Evolutionary conservation across 2,888 invertebrate species (phyloP).

Genomic region (Yponomeuta evonymella): DNA sequence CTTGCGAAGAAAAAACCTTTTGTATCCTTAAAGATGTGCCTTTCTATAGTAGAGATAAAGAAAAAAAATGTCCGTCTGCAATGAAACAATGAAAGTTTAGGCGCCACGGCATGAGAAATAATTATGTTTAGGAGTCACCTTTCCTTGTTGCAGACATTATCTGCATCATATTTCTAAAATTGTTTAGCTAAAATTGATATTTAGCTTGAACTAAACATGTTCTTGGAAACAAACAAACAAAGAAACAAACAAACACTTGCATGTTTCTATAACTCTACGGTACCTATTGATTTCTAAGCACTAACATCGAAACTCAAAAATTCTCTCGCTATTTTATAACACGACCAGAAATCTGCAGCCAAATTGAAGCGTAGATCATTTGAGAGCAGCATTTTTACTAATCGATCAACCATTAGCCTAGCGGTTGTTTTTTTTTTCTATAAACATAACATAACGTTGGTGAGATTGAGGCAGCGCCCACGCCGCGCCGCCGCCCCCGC

Average conservation of each 20-base stretch:
- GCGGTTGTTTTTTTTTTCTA: not conserved
- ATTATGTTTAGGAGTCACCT: not conserved
- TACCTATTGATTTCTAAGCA: too few species aligned
- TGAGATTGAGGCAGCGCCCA: not conserved
- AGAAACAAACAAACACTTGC: too few species aligned
- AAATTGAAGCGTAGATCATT: not conserved
- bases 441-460: not conserved
- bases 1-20: constrained; percentile 35
- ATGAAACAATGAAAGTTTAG: constrained; percentile 9
- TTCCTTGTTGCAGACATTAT: not conserved
- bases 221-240: too few species aligned
- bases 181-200: too few species aligned
- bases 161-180: not conserved
- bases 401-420: not conserved
- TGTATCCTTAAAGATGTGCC: constrained; percentile 9
- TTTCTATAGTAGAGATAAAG: constrained; percentile 7
- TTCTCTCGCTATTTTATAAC: not conserved
- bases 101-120: not conserved
- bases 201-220: too few species aligned
- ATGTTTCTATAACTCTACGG: too few species aligned
- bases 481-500: not conserved
- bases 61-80: not conserved
- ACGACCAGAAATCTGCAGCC: not conserved
- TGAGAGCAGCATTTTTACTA: not conserved
- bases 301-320: too few species aligned